phyloP scores from a whole-genome alignment of 2,888 invertebrate genomes.

The Drosophila kuntzei region DNA sequence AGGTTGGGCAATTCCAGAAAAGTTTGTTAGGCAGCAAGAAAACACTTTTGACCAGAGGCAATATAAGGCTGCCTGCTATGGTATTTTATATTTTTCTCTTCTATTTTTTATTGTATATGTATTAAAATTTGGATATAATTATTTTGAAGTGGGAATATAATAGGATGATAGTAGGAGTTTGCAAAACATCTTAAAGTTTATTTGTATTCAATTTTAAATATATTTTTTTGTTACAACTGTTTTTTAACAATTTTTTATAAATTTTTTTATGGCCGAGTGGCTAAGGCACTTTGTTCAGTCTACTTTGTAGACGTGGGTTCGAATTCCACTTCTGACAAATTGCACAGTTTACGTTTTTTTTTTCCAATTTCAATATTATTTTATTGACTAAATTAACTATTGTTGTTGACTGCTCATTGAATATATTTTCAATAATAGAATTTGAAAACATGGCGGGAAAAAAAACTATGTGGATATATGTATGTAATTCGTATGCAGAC shows the following conservation, averaged over 20 bases:
- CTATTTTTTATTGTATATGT: neutral
- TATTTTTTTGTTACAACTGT: neutral
- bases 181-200: neutral
- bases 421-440: neutral
- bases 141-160: neutral
- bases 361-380: neutral
- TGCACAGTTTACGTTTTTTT: no score
- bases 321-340: slow-evolving; percentile 24
- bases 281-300: no score
- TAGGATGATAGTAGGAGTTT: neutral
- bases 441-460: neutral
- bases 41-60: slow-evolving; percentile 44
- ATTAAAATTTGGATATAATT: neutral
- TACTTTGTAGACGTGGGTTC: slow-evolving; percentile 26
- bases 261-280: no score
- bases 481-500: neutral
- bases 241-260: neutral
- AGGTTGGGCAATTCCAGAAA: slow-evolving; percentile 31
- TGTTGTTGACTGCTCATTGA: neutral
- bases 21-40: slow-evolving; percentile 28
- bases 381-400: neutral
- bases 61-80: slow-evolving; percentile 15
- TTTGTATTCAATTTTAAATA: neutral
- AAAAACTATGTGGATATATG: no score
- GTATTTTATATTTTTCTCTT: neutral